A percentile compares a stretch with the other conserved stretches of the same genome.
phyloP scores from a whole-genome alignment of 2,888 invertebrate genomes.

The Erebia palarica region DNA sequence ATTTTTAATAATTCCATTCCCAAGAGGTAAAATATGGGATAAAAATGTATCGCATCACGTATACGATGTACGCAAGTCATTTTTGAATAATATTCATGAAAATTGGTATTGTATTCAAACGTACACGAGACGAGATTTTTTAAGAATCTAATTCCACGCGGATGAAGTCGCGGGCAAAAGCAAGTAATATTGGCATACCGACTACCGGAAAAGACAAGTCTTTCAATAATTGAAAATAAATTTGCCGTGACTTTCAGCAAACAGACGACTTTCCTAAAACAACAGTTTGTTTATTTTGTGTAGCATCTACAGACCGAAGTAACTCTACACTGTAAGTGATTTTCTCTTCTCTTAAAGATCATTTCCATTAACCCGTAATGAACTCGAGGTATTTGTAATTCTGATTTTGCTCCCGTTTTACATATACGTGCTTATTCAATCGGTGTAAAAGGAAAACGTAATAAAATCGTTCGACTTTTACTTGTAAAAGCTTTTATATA shows the following conservation, averaged over 20 bases:
- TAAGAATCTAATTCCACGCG: no score
- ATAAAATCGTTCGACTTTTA: conserved; percentile 23
- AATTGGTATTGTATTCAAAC: no score
- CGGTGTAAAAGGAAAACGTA: conserved; percentile 31
- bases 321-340: conserved; percentile 19
- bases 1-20: no score
- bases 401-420: conserved; percentile 30
- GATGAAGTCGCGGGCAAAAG: no score
- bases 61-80: no score
- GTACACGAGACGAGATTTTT: no score
- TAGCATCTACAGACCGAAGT: conserved; percentile 4
- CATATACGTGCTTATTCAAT: conserved; percentile 34
- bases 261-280: neutral
- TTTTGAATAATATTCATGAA: no score
- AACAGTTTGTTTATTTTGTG: conserved; percentile 3
- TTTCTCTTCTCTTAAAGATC: conserved; percentile 14
- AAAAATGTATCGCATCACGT: no score
- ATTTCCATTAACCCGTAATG: conserved; percentile 19
- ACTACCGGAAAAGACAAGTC: no score
- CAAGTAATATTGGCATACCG: no score
- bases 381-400: conserved; percentile 19
- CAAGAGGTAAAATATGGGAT: no score
- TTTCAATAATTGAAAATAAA: neutral
- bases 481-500: conserved; percentile 17
- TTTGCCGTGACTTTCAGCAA: neutral